A percentile compares a stretch with the other conserved stretches of the same genome.
Conservation (phyloP, 1,140 invertebrate genomes). For the Luehdorfia chinensis region DNA sequence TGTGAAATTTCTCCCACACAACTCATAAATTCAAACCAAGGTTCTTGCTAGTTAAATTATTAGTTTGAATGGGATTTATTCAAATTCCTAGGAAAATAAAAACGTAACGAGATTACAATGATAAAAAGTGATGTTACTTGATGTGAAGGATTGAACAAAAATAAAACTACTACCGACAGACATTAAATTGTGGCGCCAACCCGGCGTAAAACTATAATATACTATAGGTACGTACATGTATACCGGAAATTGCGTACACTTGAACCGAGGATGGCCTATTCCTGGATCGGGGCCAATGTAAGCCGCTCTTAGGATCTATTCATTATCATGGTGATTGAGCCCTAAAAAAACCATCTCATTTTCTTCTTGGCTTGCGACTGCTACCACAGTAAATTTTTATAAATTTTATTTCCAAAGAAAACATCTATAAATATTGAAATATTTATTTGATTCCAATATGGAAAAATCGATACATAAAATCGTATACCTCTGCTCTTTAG, state of each 20-base stretch:
- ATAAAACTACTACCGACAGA: constrained; percentile 1
- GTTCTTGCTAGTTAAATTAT: too few species aligned
- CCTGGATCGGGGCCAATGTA: constrained; percentile 59
- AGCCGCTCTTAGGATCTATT: constrained; percentile 34
- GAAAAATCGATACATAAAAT: too few species aligned
- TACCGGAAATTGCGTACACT: constrained; percentile 58
- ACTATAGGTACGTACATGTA: constrained; percentile 23
- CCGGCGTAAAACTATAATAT: constrained; percentile 39
- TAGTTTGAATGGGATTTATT: too few species aligned
- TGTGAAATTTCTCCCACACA: too few species aligned
- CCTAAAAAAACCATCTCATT: too few species aligned
- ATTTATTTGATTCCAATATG: too few species aligned
- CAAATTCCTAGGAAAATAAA: too few species aligned
- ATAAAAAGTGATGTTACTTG: neutral
- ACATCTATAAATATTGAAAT: too few species aligned
- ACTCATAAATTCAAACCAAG: too few species aligned
- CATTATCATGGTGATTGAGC: constrained; percentile 12
- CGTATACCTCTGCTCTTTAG: constrained; percentile 3
- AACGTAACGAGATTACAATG: neutral
- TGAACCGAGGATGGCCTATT: constrained; percentile 62
- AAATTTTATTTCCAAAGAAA: too few species aligned
- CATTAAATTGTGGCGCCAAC: constrained; percentile 32
- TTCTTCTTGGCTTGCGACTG: too few species aligned
- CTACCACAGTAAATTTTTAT: too few species aligned
- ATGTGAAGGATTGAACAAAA: neutral